Conservation (phyloP, 2,113 vertebrate genomes). For the Diphyllodes magnificus region DNA sequence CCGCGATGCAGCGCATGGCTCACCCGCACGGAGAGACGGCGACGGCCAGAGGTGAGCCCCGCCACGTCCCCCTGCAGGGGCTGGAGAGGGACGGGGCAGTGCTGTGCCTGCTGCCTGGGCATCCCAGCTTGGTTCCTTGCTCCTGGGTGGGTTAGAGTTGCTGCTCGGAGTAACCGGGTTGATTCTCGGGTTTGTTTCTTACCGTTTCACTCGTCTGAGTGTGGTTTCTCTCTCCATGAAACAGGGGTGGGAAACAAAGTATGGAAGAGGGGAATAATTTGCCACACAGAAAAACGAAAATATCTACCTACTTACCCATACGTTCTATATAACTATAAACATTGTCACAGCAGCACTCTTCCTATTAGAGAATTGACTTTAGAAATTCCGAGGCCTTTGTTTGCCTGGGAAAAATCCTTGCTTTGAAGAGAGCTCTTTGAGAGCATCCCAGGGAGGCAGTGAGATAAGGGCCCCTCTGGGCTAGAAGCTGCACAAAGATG, state of each 20-base stretch:
- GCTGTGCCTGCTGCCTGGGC: neutral
- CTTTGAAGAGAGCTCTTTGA: neutral
- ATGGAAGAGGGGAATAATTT: neutral
- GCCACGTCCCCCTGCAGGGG: fast-evolving
- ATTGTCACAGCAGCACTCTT: neutral
- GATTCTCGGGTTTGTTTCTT: neutral
- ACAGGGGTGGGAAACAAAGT: neutral
- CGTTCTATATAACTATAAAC: neutral
- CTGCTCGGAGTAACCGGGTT: neutral
- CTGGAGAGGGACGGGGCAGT: fast-evolving
- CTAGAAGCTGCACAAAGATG: neutral
- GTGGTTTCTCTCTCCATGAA: fast-evolving
- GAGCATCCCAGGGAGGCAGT: neutral
- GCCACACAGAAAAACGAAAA: neutral
- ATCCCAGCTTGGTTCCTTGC: neutral
- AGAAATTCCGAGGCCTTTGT: neutral
- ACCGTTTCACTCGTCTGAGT: fast-evolving
- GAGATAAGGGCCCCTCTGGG: neutral
- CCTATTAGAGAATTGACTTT: neutral
- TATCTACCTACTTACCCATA: neutral
- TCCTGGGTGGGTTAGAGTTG: neutral
- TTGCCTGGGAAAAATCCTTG: neutral
- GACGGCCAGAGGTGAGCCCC: constrained; percentile 79
- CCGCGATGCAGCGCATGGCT: constrained; percentile 94
- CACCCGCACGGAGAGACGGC: constrained; percentile 87